Evolutionary conservation across 1,140 invertebrate species (phyloP).

Genomic region (Aporrectodea caliginosa): DNA sequence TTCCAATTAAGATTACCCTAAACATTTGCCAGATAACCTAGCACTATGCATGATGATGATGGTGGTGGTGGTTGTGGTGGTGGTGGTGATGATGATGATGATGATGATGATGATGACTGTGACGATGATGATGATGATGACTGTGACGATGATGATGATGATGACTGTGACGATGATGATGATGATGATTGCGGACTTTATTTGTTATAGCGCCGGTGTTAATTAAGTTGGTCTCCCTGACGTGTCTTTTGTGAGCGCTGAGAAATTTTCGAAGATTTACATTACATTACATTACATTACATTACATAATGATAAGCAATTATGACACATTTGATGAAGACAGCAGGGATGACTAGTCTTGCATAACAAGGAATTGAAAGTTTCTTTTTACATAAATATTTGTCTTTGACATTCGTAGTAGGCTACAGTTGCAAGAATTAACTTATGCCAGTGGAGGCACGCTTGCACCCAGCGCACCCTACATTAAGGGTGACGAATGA

Average conservation of each 20-base stretch:
- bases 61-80: neutral
- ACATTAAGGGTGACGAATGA: neutral
- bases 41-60: constrained; percentile 3
- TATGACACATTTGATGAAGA: neutral
- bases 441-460: too few species aligned
- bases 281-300: too few species aligned
- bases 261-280: neutral
- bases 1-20: too few species aligned
- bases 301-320: too few species aligned
- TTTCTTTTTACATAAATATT: too few species aligned
- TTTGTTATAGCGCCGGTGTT: neutral
- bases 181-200: neutral
- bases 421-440: too few species aligned
- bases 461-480: neutral
- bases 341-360: too few species aligned
- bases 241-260: neutral
- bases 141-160: neutral
- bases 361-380: too few species aligned
- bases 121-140: neutral
- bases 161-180: neutral
- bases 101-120: neutral
- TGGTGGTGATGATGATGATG: neutral
- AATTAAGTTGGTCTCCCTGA: neutral
- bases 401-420: too few species aligned
- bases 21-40: too few species aligned